Evolutionary conservation across 2,888 invertebrate genomes (phyloP).

Genomic region (Chymomyza fuscimana): DNA sequence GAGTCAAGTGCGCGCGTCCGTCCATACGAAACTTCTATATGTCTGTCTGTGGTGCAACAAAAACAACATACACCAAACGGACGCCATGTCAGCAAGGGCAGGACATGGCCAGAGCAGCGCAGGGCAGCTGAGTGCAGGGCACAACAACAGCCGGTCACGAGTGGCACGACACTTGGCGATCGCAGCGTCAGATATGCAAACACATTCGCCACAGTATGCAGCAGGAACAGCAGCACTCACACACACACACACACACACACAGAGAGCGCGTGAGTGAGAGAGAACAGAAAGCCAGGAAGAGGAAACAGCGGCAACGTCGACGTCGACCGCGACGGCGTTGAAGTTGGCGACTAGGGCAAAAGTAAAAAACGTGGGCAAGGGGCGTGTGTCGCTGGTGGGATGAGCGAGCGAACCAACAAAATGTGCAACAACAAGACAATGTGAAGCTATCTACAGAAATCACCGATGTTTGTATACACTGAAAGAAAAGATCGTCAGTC

Average conservation of each 20-base stretch:
- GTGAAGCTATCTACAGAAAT: neutral
- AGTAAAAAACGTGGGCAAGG: neutral
- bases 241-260: too few relatives aligned
- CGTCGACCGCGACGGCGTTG: too few relatives aligned
- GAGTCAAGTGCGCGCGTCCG: neutral
- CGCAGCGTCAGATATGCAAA: constrained; percentile 61
- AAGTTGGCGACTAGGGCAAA: neutral
- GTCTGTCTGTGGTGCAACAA: neutral
- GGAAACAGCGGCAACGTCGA: neutral
- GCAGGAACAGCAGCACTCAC: too few relatives aligned
- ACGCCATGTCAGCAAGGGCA: neutral
- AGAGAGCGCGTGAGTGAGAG: neutral
- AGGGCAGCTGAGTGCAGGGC: too few relatives aligned
- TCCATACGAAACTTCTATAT: neutral
- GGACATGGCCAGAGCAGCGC: neutral
- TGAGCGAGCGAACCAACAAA: too few relatives aligned
- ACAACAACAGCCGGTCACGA: constrained; percentile 5
- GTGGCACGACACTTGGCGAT: constrained; percentile 56
- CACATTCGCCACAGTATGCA: constrained; percentile 43
- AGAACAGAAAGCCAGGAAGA: neutral
- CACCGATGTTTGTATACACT: neutral
- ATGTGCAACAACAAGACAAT: neutral
- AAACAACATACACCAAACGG: neutral
- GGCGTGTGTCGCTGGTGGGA: neutral
- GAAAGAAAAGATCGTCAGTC: too few relatives aligned